Base-by-base conservation (phyloP, 2,888 invertebrate genomes). In the Philonicus albiceps region DNA sequence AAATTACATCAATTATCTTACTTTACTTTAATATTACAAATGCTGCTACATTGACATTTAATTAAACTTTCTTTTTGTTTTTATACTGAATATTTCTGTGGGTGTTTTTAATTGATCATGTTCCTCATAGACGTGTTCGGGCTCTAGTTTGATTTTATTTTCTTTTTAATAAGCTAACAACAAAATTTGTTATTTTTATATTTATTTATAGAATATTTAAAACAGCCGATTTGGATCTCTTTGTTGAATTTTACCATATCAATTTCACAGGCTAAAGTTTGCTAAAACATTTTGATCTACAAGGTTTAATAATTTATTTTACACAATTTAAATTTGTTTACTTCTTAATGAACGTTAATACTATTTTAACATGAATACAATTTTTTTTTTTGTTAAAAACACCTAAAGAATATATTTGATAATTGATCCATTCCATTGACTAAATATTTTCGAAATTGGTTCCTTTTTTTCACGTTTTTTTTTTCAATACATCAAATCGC, bases 401-500 rank as follows among this genome's bases (percentile, higher is more conserved):
- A 74, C 74, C 31, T 74, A 34, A 34, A 74, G 34, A 74, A 74
- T 74, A 74, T 74, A 74, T 74, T 74, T n/a, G 27, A 37, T 74
- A 34, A 74, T 74, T 74, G 74, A 74, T 74, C 74, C 31, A 74
- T 74, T 34, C 74, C 37, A 74, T 74, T 74, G 74, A 74, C 74
- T 74, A 74, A 74, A 37, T 34, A 74, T 74, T 74, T 74, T 34
- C n/a, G 31, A n/a, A 74, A 31, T 74, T 74, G 74, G 74, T 74
- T 74, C 74, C 74, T 30, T 74, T 74, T 34, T 7, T 74, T 74
- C 37, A 74, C 37, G 74, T 74, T 74, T 37, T 37, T n/a, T 31
- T 31, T 74, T 74, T 31, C 74, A 31, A 34, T 74, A 34, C 37
- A n/a, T 34, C 74, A 74, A 34, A 34, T 74, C 74, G 31, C 74